Base-by-base conservation (phyloP, 2,113 vertebrate genomes). In the Triplophysa siluroides region DNA sequence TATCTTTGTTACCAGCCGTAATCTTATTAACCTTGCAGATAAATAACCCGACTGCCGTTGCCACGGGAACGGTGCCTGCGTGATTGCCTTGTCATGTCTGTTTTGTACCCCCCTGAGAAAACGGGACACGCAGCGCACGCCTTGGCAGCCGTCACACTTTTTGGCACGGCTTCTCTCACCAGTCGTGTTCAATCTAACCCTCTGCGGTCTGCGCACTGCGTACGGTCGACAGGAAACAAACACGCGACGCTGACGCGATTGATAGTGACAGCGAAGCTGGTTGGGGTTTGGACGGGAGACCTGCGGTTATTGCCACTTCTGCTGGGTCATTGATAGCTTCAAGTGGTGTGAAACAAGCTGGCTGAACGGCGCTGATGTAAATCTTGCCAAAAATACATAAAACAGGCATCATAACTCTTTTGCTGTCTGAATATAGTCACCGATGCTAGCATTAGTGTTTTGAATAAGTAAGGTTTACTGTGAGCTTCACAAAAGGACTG, bases 21-120 rank as follows among this genome's bases (percentile, higher is more conserved):
- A 92, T 92, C 90, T 90, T 88, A 92, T 92, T 93, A 93, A 93
- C 91, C 92, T 93, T 92, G 88, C 67, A 88, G 90, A 92, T 90
- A 91, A 90, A 92, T 90, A 92, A 89, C 87, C 87, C 65, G 79
- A 89, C 82, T 86, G 86, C 84, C 72, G 91, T 90, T 91, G 85
- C 90, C 89, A 90, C 89, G 89, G 90, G 84, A 88, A 92, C 88
- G 84, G 89, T 89, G 91, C 90, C 89, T 90, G 90, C 89, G 88
- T 89, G 87, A 92, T 92, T 93, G 91, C 89, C 91, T 91, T 92
- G 91, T 93, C 92, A 92, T 92, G 92, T 92, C 89, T 89, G 86
- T 90, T 92, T 92, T 92, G 89, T 91, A 2, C 19, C 91, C 89
- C 90, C 85, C 64, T 83, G 88, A 87, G 86, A 88, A 91, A 90